Conservation (phyloP, 2,797 vertebrate genomes). For the Halcyon leucocephala region DNA sequence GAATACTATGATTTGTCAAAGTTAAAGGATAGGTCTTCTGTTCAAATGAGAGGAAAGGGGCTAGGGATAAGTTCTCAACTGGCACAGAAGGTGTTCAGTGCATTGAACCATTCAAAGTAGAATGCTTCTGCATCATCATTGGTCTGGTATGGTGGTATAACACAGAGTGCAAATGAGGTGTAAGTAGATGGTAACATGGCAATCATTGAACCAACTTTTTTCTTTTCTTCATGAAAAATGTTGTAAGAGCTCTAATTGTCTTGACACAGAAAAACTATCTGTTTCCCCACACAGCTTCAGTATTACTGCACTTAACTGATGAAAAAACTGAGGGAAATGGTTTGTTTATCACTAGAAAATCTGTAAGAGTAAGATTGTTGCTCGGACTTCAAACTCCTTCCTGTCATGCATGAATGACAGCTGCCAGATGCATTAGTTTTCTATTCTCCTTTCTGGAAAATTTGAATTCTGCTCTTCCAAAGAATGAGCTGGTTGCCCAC, state of each 20-base stretch:
- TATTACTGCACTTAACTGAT: not conserved
- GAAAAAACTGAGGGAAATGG: not conserved
- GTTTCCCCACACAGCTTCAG: not conserved
- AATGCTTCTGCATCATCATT: not conserved
- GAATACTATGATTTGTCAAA: not conserved
- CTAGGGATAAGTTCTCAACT: not conserved
- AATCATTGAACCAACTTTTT: not conserved
- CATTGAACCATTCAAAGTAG: not conserved
- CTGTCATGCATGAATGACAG: conserved; percentile 54
- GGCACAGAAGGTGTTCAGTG: not conserved
- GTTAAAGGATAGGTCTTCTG: not conserved
- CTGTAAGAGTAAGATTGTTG: conserved; percentile 17
- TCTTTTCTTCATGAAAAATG: not conserved
- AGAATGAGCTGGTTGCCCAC: conserved; percentile 20
- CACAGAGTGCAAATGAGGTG: not conserved
- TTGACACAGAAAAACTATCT: not conserved
- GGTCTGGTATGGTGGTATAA: not conserved
- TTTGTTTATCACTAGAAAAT: conserved; percentile 29
- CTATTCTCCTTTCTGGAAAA: conserved; percentile 7
- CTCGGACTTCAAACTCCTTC: conserved; percentile 50
- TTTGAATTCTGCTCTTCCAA: not conserved
- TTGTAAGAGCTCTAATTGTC: not conserved
- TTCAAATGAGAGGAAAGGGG: not conserved
- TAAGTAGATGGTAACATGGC: not conserved
- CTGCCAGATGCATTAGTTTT: conserved; percentile 26